Percentiles rank a stretch among this genome's conserved stretches.
These are phyloP conservation scores for Eurytoma californica DNA, from an alignment of 2,888 invertebrate genomes.

Conservation along the genomic window DNA sequence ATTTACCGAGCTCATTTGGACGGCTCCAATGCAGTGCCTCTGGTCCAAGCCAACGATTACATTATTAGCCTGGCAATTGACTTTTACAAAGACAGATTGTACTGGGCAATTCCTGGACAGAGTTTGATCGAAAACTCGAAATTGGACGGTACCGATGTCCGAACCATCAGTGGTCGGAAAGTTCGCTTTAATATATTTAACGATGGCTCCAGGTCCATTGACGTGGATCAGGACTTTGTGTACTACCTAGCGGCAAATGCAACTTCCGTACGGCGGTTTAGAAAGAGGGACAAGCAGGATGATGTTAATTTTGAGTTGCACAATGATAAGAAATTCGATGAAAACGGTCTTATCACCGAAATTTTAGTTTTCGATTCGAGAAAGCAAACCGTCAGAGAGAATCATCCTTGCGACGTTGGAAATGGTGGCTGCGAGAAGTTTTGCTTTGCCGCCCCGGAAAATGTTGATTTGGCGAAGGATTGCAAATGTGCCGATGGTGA, in stretches of 20 bases:
- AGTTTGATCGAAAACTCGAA: not conserved
- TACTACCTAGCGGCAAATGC: not conserved
- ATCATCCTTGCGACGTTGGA: slow-evolving; percentile 8
- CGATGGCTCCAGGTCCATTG: not conserved
- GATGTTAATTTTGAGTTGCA: not conserved
- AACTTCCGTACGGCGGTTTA: not conserved
- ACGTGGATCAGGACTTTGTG: not conserved
- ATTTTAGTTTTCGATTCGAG: slow-evolving; percentile 8
- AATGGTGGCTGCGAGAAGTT: not conserved
- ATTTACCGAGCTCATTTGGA: slow-evolving; percentile 16
- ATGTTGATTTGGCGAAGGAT: not conserved
- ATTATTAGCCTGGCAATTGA: slow-evolving; percentile 16
- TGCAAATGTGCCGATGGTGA: slow-evolving; percentile 5
- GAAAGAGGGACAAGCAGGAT: not conserved
- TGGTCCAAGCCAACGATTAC: not conserved
- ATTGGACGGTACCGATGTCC: slow-evolving; percentile 18
- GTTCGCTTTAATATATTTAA: not conserved
- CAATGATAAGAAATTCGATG: not conserved
- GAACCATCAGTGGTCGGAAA: not conserved
- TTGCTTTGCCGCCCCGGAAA: slow-evolving; percentile 8
- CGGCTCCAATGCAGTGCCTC: not conserved
- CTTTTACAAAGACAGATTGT: slow-evolving; percentile 14
- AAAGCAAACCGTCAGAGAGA: not conserved
- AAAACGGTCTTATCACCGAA: not conserved
- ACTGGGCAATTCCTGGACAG: not conserved